Evolutionary conservation across 2,113 vertebrate genomes (phyloP).

Genomic region (Ondatra zibethicus): DNA sequence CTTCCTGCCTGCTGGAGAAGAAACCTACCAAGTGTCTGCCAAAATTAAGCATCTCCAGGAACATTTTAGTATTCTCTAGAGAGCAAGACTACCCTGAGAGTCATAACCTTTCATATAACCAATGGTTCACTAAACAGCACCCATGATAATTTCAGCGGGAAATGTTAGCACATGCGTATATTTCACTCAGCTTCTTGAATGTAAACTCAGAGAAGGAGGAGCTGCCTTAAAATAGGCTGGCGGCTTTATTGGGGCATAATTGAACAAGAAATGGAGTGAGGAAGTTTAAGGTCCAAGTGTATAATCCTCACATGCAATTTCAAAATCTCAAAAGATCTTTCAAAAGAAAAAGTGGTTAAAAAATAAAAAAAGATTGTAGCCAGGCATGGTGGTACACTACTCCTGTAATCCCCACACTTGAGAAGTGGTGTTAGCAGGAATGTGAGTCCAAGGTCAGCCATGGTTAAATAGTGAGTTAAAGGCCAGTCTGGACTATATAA

Average conservation of each 20-base stretch:
- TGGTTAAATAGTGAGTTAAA: not conserved
- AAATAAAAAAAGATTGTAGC: not conserved
- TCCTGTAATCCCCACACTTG: not conserved
- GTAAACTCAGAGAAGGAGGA: not conserved
- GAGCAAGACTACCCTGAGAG: not conserved
- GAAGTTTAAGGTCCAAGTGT: not conserved
- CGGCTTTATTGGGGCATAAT: not conserved
- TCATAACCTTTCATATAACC: not conserved
- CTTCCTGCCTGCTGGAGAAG: not conserved
- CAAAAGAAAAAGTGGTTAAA: not conserved
- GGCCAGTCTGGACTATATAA: not conserved
- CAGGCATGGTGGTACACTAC: not conserved
- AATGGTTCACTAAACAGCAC: too few species aligned
- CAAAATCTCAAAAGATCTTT: slow-evolving; percentile 24
- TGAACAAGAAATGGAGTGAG: not conserved
- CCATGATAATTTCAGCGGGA: not conserved
- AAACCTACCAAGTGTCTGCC: not conserved
- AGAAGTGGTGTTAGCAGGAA: not conserved
- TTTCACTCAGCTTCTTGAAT: not conserved
- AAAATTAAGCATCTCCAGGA: not conserved
- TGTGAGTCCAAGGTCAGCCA: not conserved
- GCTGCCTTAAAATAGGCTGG: not conserved
- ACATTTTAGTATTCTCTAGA: not conserved
- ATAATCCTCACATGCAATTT: not conserved
- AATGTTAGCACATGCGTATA: too few species aligned